phyloP scores from a whole-genome alignment of 2,113 vertebrate genomes.

The Triplophysa rosa region DNA sequence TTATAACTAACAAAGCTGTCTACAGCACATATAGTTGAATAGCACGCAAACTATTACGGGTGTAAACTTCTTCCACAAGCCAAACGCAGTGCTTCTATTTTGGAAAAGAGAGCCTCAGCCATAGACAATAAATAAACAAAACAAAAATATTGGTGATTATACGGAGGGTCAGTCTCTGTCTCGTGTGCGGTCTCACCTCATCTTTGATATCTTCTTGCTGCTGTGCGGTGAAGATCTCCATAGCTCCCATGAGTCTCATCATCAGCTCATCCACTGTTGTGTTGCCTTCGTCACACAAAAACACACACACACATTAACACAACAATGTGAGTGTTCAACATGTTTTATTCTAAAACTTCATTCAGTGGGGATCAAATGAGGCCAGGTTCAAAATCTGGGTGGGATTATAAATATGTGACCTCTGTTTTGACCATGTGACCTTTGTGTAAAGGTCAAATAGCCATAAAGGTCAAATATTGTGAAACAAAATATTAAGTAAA shows the following conservation, averaged over 20 bases:
- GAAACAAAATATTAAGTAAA: background rate
- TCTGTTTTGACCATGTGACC: too few species aligned
- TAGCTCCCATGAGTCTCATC: conserved; percentile 99
- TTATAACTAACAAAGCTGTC: too few species aligned
- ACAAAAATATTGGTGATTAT: background rate
- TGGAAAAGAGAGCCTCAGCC: background rate
- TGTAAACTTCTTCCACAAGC: background rate
- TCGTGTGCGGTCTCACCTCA: conserved; percentile 78
- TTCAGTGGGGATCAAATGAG: too few species aligned
- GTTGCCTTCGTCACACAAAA: conserved; percentile 83
- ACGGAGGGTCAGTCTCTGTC: background rate
- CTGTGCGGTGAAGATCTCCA: conserved; percentile 98
- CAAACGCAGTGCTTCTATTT: background rate
- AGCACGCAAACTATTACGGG: too few species aligned
- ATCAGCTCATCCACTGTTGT: conserved; percentile 98
- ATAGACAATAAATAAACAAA: background rate
- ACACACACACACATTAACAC: conserved; percentile 59
- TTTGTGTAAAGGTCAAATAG: too few species aligned
- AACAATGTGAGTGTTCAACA: conserved; percentile 38
- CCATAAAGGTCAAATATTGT: too few species aligned
- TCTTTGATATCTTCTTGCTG: conserved; percentile 98
- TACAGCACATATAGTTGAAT: too few species aligned
- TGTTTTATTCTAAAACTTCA: too few species aligned
- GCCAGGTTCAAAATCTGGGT: too few species aligned
- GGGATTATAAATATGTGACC: too few species aligned